Evolutionary conservation across 2,888 invertebrate genomes (phyloP).

Genomic region (Kuschelorhynchus macadamiae): DNA sequence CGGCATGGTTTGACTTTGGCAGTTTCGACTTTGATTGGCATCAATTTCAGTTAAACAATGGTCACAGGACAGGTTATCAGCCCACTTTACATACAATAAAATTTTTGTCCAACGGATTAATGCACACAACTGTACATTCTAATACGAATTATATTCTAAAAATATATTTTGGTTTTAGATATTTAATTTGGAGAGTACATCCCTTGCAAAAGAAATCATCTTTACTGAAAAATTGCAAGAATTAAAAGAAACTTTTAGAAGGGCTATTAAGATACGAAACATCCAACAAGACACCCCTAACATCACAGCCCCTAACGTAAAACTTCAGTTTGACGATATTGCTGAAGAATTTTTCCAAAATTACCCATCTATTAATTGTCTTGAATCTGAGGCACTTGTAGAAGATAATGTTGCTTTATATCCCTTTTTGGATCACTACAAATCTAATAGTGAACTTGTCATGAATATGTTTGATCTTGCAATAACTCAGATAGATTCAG

Average conservation of each 20-base stretch:
- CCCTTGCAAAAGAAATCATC: constrained; percentile 77
- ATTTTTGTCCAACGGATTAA: too few relatives aligned
- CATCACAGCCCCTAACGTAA: constrained; percentile 69
- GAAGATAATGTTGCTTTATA: constrained; percentile 48
- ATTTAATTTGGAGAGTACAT: constrained; percentile 77
- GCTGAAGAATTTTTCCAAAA: constrained; percentile 71
- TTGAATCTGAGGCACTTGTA: constrained; percentile 58
- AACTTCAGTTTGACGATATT: constrained; percentile 74
- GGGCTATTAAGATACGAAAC: constrained; percentile 60
- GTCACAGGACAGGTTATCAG: too few relatives aligned
- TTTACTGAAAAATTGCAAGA: constrained; percentile 78
- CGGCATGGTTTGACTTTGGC: too few relatives aligned
- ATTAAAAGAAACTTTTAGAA: constrained; percentile 60
- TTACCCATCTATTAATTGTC: constrained; percentile 60
- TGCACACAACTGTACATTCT: too few relatives aligned
- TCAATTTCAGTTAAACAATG: too few relatives aligned
- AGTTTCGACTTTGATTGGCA: too few relatives aligned
- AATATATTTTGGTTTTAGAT: constrained; percentile 73
- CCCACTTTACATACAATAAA: too few relatives aligned
- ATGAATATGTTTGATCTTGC: constrained; percentile 66
- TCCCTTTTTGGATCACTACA: constrained; percentile 58
- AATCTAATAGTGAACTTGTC: constrained; percentile 64
- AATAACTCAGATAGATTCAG: constrained; percentile 59
- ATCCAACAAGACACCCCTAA: constrained; percentile 63
- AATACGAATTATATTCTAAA: too few relatives aligned